Percentiles rank a stretch among this genome's conserved stretches.
Conservation (phyloP, 2,888 invertebrate genomes). For the Cheilosia pagana region DNA sequence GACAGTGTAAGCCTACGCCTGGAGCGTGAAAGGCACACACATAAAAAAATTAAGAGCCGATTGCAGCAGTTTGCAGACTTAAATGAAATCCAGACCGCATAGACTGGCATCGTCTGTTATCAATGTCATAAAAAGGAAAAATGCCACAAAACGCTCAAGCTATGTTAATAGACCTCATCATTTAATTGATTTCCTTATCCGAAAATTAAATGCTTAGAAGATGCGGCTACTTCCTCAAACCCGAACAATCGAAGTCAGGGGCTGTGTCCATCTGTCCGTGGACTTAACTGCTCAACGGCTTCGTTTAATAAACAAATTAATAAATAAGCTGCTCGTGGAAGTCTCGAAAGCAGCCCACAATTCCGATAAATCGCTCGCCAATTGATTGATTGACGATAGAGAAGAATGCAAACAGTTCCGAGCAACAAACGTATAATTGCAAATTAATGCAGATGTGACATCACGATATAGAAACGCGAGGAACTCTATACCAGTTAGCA, state of each 20-base stretch:
- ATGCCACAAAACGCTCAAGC: not conserved
- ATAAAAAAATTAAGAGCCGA: conserved; percentile 18
- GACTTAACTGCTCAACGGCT: not conserved
- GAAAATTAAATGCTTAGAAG: not conserved
- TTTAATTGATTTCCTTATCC: too few relatives aligned
- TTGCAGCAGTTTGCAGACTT: conserved; percentile 8
- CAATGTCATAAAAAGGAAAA: conserved; percentile 26
- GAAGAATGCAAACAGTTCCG: not conserved
- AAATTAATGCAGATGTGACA: conserved; percentile 48
- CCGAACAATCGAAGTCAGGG: not conserved
- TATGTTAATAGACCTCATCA: too few relatives aligned
- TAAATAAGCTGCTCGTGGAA: not conserved
- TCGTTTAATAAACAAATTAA: not conserved
- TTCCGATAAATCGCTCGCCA: conserved; percentile 1
- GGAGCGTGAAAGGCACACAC: conserved; percentile 24
- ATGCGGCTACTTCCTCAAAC: not conserved
- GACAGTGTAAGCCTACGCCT: conserved; percentile 12
- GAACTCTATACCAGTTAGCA: not conserved
- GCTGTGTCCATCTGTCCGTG: not conserved
- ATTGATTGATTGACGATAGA: conserved; percentile 35
- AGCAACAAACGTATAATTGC: conserved; percentile 33
- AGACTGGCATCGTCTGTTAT: not conserved
- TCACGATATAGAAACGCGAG: not conserved
- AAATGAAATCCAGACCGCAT: too few relatives aligned
- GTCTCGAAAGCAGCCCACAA: not conserved